These are phyloP conservation scores for Thunnus maccoyii DNA, from an alignment of 2,113 vertebrate species.

Conservation along the genomic window DNA sequence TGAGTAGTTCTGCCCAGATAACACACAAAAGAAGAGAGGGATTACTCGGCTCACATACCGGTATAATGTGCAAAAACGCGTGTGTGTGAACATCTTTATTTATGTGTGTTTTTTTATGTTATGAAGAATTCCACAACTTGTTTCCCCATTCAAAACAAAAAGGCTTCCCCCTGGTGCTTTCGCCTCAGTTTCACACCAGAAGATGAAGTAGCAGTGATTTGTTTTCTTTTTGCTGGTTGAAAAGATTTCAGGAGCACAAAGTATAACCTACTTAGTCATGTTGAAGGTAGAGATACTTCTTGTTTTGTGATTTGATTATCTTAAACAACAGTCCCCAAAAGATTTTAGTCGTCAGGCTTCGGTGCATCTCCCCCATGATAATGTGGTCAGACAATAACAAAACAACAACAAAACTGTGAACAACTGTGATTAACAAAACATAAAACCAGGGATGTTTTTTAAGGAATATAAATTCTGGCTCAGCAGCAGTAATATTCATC, in stretches of 20 bases:
- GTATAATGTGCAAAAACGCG: background rate
- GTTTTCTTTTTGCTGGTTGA: background rate
- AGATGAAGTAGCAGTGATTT: background rate
- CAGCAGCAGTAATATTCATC: background rate
- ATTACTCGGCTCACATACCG: background rate
- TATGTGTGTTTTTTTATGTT: slow-evolving; percentile 2
- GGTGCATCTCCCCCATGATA: background rate
- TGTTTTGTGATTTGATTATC: slow-evolving; percentile 11
- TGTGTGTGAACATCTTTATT: background rate
- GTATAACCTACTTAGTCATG: background rate
- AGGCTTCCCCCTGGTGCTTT: background rate
- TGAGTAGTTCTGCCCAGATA: background rate
- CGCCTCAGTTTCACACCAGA: slow-evolving; percentile 23
- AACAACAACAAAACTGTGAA: background rate
- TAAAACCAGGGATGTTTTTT: background rate
- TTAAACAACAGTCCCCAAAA: background rate
- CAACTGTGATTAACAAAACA: slow-evolving; percentile 9
- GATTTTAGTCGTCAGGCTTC: slow-evolving; percentile 10
- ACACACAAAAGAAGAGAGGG: background rate
- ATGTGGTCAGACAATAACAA: background rate
- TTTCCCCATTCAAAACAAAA: background rate
- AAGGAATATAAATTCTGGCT: too few species aligned
- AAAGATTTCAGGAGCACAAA: background rate
- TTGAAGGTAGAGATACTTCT: background rate
- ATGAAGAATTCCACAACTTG: background rate